Base-by-base conservation (phyloP, 2,888 invertebrate genomes). In the Pyralis farinalis region DNA sequence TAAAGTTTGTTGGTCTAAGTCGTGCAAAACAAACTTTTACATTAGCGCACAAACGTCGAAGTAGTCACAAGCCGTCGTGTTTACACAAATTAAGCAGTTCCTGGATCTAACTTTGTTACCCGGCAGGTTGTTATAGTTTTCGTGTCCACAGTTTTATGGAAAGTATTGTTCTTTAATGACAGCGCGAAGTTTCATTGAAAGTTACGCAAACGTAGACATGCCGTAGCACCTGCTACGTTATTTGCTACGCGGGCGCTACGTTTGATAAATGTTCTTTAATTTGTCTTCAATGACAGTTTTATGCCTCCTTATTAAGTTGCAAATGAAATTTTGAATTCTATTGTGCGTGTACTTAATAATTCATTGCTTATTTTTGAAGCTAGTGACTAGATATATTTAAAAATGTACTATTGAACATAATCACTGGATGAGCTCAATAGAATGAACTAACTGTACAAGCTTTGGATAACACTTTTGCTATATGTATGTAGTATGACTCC, bases 171-270 rank as follows among this genome's bases (percentile, higher is more conserved):
- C 12, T 32, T 1, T n/a, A n/a, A 32, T n/a, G 9, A 8, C 42
- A 39, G 52, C 55, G 52, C 42, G 42, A 60, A 64, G 55, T 69
- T 69, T 63, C 58, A 64, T 66, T 71, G 55, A 63, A 63, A 63
- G 55, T 61, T 57, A 49, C 43, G 35, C 12, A 30, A 45, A 42
- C 58, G 60, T 66, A 64, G 61, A 36, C 45, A 49, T 45, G 62
- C 55, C 59, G 68, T 71, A 74, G 71, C 66, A 68, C 58, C 54
- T 63, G 63, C 71, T 74, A 69, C 71, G 57, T 42, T 41, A 49
- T 46, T 40, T 42, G 44, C 62, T 67, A 65, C 61, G 54, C 40
- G 5, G 29, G 12, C 16, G 36, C 28, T 29, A 4, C 29, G 36
- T 20, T 36, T 36, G 29, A 20, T 29, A 16, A 20, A 28, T 35